Conservation (phyloP, 53 echinoderm and acorn worm genomes). For the Pentamera pediparva region DNA sequence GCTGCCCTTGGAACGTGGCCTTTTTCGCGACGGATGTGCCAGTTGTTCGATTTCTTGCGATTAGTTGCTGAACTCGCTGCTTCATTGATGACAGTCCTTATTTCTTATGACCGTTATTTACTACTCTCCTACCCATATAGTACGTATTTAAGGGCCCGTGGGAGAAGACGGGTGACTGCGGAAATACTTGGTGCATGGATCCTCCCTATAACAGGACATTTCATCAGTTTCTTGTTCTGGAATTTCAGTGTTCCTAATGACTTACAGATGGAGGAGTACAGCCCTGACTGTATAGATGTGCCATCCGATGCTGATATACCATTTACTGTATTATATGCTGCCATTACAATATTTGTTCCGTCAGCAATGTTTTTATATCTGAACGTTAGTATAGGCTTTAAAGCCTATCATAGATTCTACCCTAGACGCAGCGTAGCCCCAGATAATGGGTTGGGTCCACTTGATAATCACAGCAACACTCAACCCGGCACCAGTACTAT, state of each 20-base stretch:
- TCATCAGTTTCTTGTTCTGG: conserved; percentile 42
- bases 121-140: conserved; percentile 37
- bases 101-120: conserved; percentile 43
- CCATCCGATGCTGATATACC: conserved; percentile 54
- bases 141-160: conserved; percentile 36
- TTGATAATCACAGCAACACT: neutral
- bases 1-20: conserved; percentile 46
- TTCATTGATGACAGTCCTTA: conserved; percentile 42
- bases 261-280: conserved; percentile 26
- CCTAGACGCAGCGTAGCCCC: neutral
- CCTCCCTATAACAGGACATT: conserved; percentile 38
- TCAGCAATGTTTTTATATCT: conserved; percentile 24
- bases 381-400: conserved; percentile 33
- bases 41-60: conserved; percentile 45
- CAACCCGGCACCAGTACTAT: neutral
- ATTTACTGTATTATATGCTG: conserved; percentile 38
- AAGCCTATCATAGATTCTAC: conserved; percentile 26
- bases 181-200: conserved; percentile 42
- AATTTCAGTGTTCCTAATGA: conserved; percentile 20
- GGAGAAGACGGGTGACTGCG: conserved; percentile 5
- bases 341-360: conserved; percentile 52
- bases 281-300: conserved; percentile 47
- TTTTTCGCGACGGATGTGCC: conserved; percentile 26
- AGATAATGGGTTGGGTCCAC: neutral
- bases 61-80: conserved; percentile 50